Conservation (phyloP, 2,113 vertebrate species). For the Gnathochromis pfefferi region DNA sequence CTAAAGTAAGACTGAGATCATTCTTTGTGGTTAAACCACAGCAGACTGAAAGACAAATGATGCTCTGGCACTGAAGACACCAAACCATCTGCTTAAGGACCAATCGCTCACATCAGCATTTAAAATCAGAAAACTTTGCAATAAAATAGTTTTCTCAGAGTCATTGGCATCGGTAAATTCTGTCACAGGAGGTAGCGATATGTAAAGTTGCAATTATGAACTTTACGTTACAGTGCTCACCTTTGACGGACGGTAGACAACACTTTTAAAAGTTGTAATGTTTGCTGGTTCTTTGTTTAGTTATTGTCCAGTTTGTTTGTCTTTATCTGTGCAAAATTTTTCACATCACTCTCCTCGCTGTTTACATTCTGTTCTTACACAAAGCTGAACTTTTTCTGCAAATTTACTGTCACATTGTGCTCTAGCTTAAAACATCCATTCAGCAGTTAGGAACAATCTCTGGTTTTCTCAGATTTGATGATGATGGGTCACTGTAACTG, state of each 20-base stretch:
- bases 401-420: background rate
- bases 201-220: background rate
- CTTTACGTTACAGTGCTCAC: background rate
- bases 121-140: background rate
- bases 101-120: background rate
- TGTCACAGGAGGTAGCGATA: background rate
- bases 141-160: background rate
- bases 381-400: background rate
- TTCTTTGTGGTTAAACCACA: background rate
- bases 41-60: background rate
- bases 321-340: background rate
- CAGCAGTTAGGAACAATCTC: background rate
- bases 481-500: background rate
- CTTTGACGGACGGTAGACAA: background rate
- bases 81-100: background rate
- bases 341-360: background rate
- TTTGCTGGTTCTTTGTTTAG: background rate
- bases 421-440: background rate
- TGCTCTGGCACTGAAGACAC: background rate
- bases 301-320: background rate
- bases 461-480: background rate
- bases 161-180: background rate
- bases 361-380: background rate
- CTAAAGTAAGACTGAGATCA: background rate
- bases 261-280: background rate